phyloP scores from a whole-genome alignment of 2,888 invertebrate species.

The Sesamia inferens region DNA sequence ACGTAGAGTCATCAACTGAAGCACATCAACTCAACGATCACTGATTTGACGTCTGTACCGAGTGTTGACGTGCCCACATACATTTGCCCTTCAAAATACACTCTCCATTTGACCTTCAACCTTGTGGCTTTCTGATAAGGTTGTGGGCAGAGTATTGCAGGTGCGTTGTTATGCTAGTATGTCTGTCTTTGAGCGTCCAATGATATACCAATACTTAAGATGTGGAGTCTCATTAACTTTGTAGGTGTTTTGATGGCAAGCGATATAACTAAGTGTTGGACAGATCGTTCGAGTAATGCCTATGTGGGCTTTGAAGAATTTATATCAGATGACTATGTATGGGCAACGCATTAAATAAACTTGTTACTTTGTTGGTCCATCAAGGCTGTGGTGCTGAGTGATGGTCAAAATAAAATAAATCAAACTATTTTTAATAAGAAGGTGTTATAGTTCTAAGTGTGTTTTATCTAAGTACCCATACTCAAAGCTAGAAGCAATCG shows the following conservation, averaged over 20 bases:
- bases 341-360: conserved; percentile 32
- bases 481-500: background rate
- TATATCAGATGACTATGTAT: conserved; percentile 50
- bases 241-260: conserved; percentile 62
- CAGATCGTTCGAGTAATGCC: conserved; percentile 43
- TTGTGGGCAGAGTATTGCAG: background rate
- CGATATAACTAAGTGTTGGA: conserved; percentile 55
- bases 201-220: conserved; percentile 68
- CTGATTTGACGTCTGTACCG: conserved; percentile 65
- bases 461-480: background rate
- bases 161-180: conserved; percentile 33
- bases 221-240: conserved; percentile 69
- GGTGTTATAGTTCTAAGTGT: background rate
- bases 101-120: conserved; percentile 22
- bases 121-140: conserved; percentile 20
- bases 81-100: background rate
- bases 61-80: conserved; percentile 55
- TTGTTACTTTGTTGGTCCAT: conserved; percentile 33
- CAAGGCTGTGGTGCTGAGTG: conserved; percentile 24
- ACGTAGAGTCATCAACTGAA: conserved; percentile 63
- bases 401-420: conserved; percentile 40
- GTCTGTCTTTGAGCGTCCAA: conserved; percentile 63
- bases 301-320: conserved; percentile 44
- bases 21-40: conserved; percentile 60
- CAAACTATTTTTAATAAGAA: conserved; percentile 21